Conservation (phyloP, 2,113 vertebrate species). For the Mus spicilegus region DNA sequence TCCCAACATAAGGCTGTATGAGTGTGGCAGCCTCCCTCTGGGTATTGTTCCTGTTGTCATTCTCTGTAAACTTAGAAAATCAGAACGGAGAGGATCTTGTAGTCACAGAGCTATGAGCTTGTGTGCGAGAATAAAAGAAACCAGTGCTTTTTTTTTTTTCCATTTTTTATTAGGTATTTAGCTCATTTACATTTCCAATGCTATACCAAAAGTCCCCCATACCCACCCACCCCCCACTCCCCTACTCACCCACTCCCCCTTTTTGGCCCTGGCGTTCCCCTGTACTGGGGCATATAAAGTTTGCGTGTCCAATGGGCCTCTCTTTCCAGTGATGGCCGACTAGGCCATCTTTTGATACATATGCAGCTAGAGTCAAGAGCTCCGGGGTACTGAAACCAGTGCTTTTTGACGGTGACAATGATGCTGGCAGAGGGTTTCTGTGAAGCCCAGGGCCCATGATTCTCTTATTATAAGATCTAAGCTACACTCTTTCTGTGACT, state of each 20-base stretch:
- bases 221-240: too few relatives aligned
- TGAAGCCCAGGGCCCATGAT: background rate
- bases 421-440: background rate
- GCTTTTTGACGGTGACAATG: background rate
- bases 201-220: too few relatives aligned
- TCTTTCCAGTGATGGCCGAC: too few relatives aligned
- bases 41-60: background rate
- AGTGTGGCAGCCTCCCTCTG: background rate
- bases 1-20: background rate
- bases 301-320: too few relatives aligned
- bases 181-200: too few relatives aligned
- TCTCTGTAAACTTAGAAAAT: constrained; percentile 26
- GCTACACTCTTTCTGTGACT: background rate
- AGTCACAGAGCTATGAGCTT: constrained; percentile 11
- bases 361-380: too few relatives aligned
- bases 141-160: background rate
- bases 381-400: too few relatives aligned
- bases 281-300: too few relatives aligned
- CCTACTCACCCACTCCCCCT: too few relatives aligned
- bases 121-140: background rate
- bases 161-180: too few relatives aligned
- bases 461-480: background rate
- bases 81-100: background rate
- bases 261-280: too few relatives aligned
- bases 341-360: too few relatives aligned